phyloP scores from a whole-genome alignment of 2,113 vertebrate species.

The Xerus inauris region DNA sequence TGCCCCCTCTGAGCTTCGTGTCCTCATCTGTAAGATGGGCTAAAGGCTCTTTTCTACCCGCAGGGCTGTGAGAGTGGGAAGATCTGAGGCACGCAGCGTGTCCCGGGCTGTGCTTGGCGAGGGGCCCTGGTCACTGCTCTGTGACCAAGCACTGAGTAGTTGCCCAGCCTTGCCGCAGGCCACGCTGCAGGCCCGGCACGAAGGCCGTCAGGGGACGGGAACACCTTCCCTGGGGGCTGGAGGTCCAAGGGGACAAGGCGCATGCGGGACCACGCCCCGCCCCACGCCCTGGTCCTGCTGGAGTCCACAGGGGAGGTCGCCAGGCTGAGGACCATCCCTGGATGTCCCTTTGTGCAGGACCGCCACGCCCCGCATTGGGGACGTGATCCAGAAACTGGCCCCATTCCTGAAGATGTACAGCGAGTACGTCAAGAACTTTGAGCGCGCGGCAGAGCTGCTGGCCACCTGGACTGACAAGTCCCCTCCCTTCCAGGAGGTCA shows the following conservation, averaged over 20 bases:
- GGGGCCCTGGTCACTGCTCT: background rate
- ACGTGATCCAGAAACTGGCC: slow-evolving; percentile 91
- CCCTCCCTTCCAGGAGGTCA: slow-evolving; percentile 87
- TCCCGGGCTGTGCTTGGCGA: background rate
- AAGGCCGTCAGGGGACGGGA: background rate
- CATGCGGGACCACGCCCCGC: background rate
- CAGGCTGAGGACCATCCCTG: background rate
- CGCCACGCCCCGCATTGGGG: slow-evolving; percentile 89
- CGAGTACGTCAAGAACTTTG: slow-evolving; percentile 91
- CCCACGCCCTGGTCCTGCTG: background rate
- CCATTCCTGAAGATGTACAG: slow-evolving; percentile 96
- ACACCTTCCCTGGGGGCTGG: background rate
- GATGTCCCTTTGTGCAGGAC: slow-evolving; percentile 82
- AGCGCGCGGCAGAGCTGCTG: slow-evolving; percentile 90
- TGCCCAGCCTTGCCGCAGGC: background rate
- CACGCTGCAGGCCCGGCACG: no score
- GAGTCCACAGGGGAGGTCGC: background rate
- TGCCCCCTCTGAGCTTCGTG: background rate
- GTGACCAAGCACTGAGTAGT: background rate
- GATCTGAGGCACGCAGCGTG: fast-evolving
- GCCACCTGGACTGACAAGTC: slow-evolving; percentile 91
- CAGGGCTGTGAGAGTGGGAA: background rate
- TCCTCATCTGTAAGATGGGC: background rate
- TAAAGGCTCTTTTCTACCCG: background rate
- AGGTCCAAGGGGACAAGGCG: background rate